Conservation (phyloP, 1,140 invertebrate genomes). For the Bicyclus anynana region DNA sequence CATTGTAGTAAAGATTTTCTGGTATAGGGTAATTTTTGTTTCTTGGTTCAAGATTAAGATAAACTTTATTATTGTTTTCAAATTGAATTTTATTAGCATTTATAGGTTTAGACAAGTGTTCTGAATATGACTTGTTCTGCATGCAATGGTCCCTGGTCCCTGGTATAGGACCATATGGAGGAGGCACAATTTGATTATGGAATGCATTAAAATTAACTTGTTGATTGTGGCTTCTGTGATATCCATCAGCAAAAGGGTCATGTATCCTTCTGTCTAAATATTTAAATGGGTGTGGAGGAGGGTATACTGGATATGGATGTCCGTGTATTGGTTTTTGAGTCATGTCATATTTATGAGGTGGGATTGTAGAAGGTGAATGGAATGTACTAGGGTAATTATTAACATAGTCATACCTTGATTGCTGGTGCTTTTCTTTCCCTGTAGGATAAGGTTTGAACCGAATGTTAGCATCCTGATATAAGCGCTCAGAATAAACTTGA, state of each 20-base stretch:
- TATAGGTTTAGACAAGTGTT: conserved; percentile 43
- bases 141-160: conserved; percentile 50
- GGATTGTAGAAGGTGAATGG: conserved; percentile 44
- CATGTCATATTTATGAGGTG: conserved; percentile 60
- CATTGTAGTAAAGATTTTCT: conserved; percentile 57
- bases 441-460: conserved; percentile 67
- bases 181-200: conserved; percentile 51
- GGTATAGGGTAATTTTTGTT: conserved; percentile 44
- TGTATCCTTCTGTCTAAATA: conserved; percentile 56
- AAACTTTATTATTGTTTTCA: conserved; percentile 54
- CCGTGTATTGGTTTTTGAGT: conserved; percentile 49
- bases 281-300: conserved; percentile 56
- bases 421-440: conserved; percentile 54
- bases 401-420: conserved; percentile 68
- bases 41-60: conserved; percentile 54
- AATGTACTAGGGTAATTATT: conserved; percentile 58
- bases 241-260: conserved; percentile 53
- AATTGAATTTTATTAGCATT: conserved; percentile 53
- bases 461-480: conserved; percentile 56
- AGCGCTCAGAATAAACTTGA: conserved; percentile 50
- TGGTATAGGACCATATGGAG: conserved; percentile 50
- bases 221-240: conserved; percentile 49
- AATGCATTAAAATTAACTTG: conserved; percentile 52
- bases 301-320: conserved; percentile 58
- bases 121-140: conserved; percentile 55